Base-by-base conservation (phyloP, 1,140 invertebrate species). In the Drosophila ercepeae region DNA sequence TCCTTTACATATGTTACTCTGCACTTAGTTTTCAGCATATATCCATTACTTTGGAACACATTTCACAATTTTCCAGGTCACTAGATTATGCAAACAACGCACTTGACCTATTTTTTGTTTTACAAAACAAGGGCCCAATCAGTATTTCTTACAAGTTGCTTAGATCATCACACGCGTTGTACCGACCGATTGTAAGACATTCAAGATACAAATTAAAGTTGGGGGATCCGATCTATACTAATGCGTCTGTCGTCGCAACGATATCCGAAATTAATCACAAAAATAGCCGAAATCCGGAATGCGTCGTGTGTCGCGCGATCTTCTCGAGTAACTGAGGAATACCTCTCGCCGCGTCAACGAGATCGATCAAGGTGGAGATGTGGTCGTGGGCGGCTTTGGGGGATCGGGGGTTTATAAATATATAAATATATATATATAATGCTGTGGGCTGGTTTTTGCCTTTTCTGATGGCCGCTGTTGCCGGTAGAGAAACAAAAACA, bases 201-300 rank as follows among this genome's bases (percentile, higher is more conserved):
- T 55, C 21, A 39, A 18, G 13, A 44, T 49, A 61, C 13, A 57
- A 44, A 32, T 42, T 21, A n/a, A n/a, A 41, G 34, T 29, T 23
- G 18, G 44, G 41, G 55, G 23, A n/a, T n/a, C n/a, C n/a, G 13
- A 16, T 55, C 23, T 36, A 55, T 82, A 53, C 36, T 32, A 71
- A 58, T 29, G 53, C 18, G 16, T 27, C 32, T 32, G 29, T 39
- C 13, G 3, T 18, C 39, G 5, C 16, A 7, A 16, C 19, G 23
- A 46, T 52, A 39, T 13, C 11, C n/a, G 34, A 44, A 76, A 58
- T 49, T 67, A 75, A 79, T 68, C 54, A 72, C 75, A 45, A 79
- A 86, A 84, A 84, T 86, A 84, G 65, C 50, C 60, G 60, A 82
- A 54, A 48, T 54, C 39, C 52, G 36, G 57, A 64, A 81, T 75